phyloP scores from a whole-genome alignment of 2,113 vertebrate species.

The Mesitornis unicolor region DNA sequence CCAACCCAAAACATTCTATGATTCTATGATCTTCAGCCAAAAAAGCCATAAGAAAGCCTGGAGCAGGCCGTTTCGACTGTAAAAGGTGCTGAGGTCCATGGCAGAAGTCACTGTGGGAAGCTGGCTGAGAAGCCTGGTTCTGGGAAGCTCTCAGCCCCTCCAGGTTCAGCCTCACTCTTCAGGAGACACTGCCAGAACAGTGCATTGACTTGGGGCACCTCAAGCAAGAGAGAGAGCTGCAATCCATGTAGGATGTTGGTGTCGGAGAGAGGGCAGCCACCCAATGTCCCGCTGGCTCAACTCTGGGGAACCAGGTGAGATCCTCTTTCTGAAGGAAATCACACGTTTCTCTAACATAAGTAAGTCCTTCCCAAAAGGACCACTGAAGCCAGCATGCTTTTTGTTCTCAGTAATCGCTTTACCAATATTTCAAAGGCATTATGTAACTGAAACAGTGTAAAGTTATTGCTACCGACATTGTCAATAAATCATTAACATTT shows the following conservation, averaged over 20 bases:
- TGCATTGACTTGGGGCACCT: not conserved
- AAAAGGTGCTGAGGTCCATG: not conserved
- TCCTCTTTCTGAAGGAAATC: not conserved
- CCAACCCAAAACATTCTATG: too few species aligned
- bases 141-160: not conserved
- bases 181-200: not conserved
- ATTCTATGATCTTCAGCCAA: not conserved
- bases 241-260: not conserved
- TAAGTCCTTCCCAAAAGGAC: not conserved
- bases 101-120: not conserved
- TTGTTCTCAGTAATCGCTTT: slow-evolving; percentile 53
- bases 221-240: not conserved
- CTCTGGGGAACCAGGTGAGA: not conserved
- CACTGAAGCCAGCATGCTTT: slow-evolving; percentile 22
- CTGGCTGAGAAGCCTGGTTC: not conserved
- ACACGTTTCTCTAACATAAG: not conserved
- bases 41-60: not conserved
- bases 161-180: not conserved
- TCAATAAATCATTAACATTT: slow-evolving; percentile 71
- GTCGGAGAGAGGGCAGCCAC: not conserved
- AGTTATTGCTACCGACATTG: slow-evolving; percentile 60
- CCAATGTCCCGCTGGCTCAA: rapidly evolving
- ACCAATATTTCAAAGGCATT: slow-evolving; percentile 63
- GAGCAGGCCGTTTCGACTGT: not conserved
- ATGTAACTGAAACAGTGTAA: slow-evolving; percentile 54